Conservation (phyloP, 2,888 invertebrate species). For the Synanthedon vespiformis region DNA sequence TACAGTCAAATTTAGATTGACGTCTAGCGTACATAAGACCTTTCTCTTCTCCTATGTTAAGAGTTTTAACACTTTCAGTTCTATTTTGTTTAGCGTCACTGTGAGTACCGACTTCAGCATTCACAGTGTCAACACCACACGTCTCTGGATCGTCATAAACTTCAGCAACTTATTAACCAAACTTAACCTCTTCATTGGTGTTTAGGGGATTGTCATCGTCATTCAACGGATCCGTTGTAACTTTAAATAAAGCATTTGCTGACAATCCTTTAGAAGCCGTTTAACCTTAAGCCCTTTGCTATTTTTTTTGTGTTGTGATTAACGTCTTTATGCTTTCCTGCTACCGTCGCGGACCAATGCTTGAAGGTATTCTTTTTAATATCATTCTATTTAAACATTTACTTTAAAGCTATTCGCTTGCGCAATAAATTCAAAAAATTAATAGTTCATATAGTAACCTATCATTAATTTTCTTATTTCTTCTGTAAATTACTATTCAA, state of each 20-base stretch:
- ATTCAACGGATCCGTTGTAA: conserved; percentile 10
- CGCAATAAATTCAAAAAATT: conserved; percentile 26
- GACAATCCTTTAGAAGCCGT: conserved; percentile 31
- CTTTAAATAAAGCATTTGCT: conserved; percentile 13
- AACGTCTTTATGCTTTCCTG: conserved; percentile 64
- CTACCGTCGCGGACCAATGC: conserved; percentile 59
- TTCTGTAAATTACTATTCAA: no score
- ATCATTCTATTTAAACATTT: background rate
- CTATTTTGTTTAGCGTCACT: background rate
- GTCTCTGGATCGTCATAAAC: conserved; percentile 10
- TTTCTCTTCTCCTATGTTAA: background rate
- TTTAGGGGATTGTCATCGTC: conserved; percentile 31
- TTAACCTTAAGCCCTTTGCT: conserved; percentile 34
- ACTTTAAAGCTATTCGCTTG: conserved; percentile 45
- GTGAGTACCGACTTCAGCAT: background rate
- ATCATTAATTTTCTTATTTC: background rate
- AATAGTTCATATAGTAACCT: background rate
- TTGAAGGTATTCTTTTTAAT: conserved; percentile 43
- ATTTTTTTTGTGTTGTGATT: conserved; percentile 52
- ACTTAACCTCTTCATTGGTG: conserved; percentile 27
- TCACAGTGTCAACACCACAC: conserved; percentile 3
- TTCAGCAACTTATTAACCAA: conserved; percentile 25
- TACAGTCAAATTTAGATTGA: conserved; percentile 28
- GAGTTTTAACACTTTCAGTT: background rate
- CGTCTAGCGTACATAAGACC: background rate